Evolutionary conservation across 2,113 vertebrate genomes (phyloP).

Genomic region (Neodon shergylaensis): DNA sequence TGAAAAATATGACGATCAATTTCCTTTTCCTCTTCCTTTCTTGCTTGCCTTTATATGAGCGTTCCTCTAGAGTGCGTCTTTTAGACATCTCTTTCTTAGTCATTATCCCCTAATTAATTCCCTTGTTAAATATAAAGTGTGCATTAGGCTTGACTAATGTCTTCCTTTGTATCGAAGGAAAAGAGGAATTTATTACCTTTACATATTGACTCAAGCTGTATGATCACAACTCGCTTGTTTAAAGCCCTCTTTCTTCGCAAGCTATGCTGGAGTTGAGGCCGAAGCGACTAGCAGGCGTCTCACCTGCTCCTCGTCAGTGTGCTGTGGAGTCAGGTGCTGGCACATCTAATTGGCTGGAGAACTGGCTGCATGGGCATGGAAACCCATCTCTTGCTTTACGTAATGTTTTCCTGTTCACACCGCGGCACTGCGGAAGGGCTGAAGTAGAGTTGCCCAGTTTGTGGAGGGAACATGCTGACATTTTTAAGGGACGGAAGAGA

Average conservation of each 20-base stretch:
- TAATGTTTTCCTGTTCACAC: conserved; percentile 63
- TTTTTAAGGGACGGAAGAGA: conserved; percentile 57
- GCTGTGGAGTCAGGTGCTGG: conserved; percentile 50
- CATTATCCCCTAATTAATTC: conserved; percentile 86
- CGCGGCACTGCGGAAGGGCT: background rate
- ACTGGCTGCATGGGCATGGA: background rate
- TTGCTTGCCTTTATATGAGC: conserved; percentile 79
- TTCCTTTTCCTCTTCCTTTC: conserved; percentile 78
- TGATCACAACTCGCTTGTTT: conserved; percentile 69
- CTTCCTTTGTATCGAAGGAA: conserved; percentile 84
- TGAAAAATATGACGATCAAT: conserved; percentile 78
- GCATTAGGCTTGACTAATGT: conserved; percentile 84
- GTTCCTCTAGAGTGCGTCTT: conserved; percentile 72
- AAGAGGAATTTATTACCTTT: conserved; percentile 84
- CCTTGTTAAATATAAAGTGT: conserved; percentile 86
- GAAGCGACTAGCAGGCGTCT: conserved; percentile 39
- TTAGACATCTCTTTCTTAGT: conserved; percentile 81
- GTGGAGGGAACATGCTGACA: conserved; percentile 47
- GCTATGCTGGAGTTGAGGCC: background rate
- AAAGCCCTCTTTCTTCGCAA: conserved; percentile 56
- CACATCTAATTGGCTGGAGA: conserved; percentile 37
- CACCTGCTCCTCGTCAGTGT: conserved; percentile 47
- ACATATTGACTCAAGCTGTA: conserved; percentile 78
- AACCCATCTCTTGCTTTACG: background rate
- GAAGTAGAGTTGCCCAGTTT: conserved; percentile 46